Evolutionary conservation across 2,888 invertebrate genomes (phyloP).

Genomic region (Xanthia togata): DNA sequence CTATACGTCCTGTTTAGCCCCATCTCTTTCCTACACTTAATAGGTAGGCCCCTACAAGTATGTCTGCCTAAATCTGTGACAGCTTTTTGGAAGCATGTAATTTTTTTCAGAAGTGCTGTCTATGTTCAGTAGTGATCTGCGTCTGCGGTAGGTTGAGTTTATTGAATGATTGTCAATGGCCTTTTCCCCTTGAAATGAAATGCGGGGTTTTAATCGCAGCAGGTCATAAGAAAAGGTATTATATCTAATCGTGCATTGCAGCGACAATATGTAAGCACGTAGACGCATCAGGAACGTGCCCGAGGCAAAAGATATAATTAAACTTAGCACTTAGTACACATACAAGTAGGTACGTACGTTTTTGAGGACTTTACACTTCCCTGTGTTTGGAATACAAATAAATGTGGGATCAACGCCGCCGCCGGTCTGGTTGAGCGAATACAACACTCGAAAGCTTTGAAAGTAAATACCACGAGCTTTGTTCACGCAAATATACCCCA

Average conservation of each 20-base stretch:
- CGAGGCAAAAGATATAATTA: not conserved
- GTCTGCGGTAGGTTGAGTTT: not conserved
- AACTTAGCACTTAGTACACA: not conserved
- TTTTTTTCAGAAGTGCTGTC: not conserved
- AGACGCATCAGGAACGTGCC: not conserved
- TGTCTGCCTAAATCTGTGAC: not conserved
- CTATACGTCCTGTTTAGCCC: not conserved
- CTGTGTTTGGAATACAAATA: slow-evolving; percentile 27
- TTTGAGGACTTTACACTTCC: slow-evolving; percentile 8
- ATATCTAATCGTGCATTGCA: not conserved
- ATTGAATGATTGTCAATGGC: not conserved
- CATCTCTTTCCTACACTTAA: not conserved
- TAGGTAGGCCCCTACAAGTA: not conserved
- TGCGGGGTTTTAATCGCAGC: not conserved
- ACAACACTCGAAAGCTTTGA: slow-evolving; percentile 39
- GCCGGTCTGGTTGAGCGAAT: slow-evolving; percentile 27
- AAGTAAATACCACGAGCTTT: slow-evolving; percentile 42
- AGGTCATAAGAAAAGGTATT: not conserved
- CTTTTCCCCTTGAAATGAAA: not conserved
- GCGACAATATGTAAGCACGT: not conserved
- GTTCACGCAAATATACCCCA: slow-evolving; percentile 27
- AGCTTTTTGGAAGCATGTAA: not conserved
- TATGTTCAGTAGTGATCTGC: not conserved
- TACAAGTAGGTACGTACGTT: not conserved
- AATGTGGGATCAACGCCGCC: slow-evolving; percentile 16